A percentile compares a stretch with the other conserved stretches of the same genome.
These are phyloP conservation scores for Herpetotheres cachinnans DNA, from an alignment of 2,113 vertebrate species.

Conservation along the genomic window DNA sequence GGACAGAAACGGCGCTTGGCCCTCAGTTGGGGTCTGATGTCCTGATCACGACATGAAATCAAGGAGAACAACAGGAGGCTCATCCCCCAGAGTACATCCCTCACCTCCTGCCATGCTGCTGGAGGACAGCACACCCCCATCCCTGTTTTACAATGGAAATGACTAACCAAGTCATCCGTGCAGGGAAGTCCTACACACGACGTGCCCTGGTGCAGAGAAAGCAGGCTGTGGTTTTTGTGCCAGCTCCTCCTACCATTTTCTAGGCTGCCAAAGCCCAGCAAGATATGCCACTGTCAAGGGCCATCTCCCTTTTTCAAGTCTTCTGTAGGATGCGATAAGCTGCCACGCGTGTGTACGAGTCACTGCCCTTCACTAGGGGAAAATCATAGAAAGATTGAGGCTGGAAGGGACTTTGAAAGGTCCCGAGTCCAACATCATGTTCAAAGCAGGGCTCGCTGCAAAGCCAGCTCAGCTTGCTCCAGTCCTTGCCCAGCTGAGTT, in stretches of 20 bases:
- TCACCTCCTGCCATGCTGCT: background rate
- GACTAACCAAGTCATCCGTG: background rate
- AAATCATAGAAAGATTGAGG: background rate
- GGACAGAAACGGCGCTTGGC: background rate
- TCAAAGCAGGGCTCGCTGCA: background rate
- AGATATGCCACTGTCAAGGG: background rate
- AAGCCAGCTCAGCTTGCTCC: background rate
- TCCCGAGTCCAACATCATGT: background rate
- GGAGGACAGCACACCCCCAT: background rate
- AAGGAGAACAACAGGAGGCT: background rate
- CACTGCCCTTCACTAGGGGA: background rate
- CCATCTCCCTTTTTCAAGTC: background rate
- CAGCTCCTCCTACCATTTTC: background rate
- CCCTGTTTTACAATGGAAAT: background rate
- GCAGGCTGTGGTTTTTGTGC: background rate
- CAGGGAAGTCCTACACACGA: background rate
- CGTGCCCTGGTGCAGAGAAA: background rate
- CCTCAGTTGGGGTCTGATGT: background rate
- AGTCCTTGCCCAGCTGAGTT: background rate
- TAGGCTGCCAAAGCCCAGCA: background rate
- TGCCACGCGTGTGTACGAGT: accelerated
- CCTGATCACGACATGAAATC: background rate
- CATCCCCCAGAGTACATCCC: background rate
- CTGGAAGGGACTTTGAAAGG: background rate
- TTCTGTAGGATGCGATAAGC: background rate